Evolutionary conservation across 2,888 invertebrate genomes (phyloP), one percentile per base, ranked within the genome.

Genomic region (Branchipolynoe longqiensis): DNA sequence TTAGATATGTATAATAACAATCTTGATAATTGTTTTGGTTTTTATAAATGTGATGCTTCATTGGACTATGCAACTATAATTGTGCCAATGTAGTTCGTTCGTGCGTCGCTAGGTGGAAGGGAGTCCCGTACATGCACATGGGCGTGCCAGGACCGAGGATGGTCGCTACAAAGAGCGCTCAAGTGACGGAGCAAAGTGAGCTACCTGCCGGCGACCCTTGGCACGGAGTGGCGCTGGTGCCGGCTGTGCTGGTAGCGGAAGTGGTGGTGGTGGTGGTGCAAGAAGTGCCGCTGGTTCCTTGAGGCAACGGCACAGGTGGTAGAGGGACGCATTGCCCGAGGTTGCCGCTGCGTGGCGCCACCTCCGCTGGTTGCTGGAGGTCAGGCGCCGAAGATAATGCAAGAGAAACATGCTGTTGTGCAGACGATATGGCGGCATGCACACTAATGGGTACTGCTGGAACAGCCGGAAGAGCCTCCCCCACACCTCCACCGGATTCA

Each of bases 211-310:
- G 69, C 69, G 69, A 69, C 22, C 69, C 69, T 38, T 33, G 48
- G 81, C n/a, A n/a, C 33, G 64, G 78, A 4, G 83, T 41, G 48
- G 54, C 64, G 41, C 25, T 62, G 4, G 83, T 64, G 64, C 58
- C 59, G 33, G 74, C 38, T 31, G 81, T 48, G 38, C 36, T 41
- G 31, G 31, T 81, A 33, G 83, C 41, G 41, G 83, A 25, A 40
- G 83, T 64, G 25, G 83, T 83, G 59, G 83, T 83, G 48, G 64
- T 64, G 40, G 83, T 83, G 28, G 40, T 83, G 64, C 48, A 41
- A 25, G 83, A 48, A 28, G 64, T 48, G 28, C 64, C 83, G 78
- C 78, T 78, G 48, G 48, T 48, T 25, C 78, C 48, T 8, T 48
- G 78, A 2, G 41, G 28, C 14, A 48, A 31, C 4, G 38, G 25